Percentiles rank a stretch among this genome's conserved stretches.
phyloP scores from a whole-genome alignment of 1,140 invertebrate species.

The Octopus sinensis region DNA sequence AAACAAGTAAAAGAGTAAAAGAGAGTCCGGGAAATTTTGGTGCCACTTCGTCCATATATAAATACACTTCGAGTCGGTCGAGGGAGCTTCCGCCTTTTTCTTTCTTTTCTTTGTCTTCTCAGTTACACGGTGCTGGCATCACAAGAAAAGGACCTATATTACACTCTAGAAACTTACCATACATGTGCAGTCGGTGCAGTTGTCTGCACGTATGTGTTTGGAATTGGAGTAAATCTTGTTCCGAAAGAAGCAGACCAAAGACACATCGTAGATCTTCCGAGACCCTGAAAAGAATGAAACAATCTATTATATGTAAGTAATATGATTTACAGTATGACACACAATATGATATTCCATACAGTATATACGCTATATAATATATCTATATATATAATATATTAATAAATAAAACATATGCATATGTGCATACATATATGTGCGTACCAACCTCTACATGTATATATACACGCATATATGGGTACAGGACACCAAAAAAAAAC shows the following conservation, averaged over 20 bases:
- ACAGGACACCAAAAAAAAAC: no score
- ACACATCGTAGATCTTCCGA: constrained; percentile 43
- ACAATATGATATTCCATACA: background rate
- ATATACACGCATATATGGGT: background rate
- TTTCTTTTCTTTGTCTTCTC: no score
- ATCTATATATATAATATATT: background rate
- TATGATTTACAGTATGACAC: background rate
- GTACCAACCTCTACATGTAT: background rate
- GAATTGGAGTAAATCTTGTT: constrained; percentile 66
- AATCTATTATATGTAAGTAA: background rate
- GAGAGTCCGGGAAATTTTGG: no score
- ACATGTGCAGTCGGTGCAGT: constrained; percentile 81
- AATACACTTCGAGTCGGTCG: no score
- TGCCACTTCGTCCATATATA: no score
- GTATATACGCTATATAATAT: background rate
- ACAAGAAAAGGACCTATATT: no score
- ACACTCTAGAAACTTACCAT: constrained; percentile 37
- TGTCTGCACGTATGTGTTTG: constrained; percentile 67
- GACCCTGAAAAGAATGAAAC: constrained; percentile 33
- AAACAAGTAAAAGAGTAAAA: no score
- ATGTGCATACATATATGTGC: background rate
- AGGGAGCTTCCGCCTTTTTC: no score
- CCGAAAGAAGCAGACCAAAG: constrained; percentile 76
- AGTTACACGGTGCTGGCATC: no score
- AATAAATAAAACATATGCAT: background rate